Percentiles rank a stretch among this genome's conserved stretches.
Conservation (phyloP, 2,113 vertebrate species). For the Forbesichthys papilliferus region DNA sequence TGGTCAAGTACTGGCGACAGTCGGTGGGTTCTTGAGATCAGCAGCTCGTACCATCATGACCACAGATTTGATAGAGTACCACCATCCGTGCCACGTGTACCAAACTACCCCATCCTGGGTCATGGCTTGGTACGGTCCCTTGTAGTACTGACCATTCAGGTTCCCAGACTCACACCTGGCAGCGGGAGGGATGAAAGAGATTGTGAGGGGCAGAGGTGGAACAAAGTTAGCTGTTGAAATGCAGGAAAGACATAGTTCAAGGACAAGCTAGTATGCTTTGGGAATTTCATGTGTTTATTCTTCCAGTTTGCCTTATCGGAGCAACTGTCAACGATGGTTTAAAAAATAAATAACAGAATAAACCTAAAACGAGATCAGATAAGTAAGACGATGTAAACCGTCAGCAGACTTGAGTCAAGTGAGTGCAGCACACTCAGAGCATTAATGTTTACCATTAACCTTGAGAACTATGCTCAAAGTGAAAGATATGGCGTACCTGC, state of each 20-base stretch:
- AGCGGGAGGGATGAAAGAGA: conserved; percentile 33
- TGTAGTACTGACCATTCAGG: conserved; percentile 84
- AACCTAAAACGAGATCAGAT: too few relatives aligned
- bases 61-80: conserved; percentile 89
- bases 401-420: too few relatives aligned
- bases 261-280: neutral
- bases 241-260: neutral
- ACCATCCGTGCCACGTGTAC: conserved; percentile 92
- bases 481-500: conserved; percentile 37
- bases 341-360: too few relatives aligned
- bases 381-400: too few relatives aligned
- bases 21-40: conserved; percentile 68
- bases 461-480: neutral
- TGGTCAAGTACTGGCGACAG: neutral
- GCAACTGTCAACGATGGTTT: too few relatives aligned
- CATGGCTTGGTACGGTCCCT: conserved; percentile 75
- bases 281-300: too few relatives aligned
- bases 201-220: neutral
- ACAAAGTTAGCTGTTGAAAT: neutral
- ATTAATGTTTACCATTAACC: neutral
- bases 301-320: too few relatives aligned
- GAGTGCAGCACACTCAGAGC: too few relatives aligned
- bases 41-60: conserved; percentile 88
- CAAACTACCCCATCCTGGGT: conserved; percentile 85
- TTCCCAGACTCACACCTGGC: conserved; percentile 89